Percentiles rank a stretch among this genome's conserved stretches.
These are phyloP conservation scores for Zosterops hypoxanthus DNA, from an alignment of 2,113 vertebrate species.

Conservation along the genomic window DNA sequence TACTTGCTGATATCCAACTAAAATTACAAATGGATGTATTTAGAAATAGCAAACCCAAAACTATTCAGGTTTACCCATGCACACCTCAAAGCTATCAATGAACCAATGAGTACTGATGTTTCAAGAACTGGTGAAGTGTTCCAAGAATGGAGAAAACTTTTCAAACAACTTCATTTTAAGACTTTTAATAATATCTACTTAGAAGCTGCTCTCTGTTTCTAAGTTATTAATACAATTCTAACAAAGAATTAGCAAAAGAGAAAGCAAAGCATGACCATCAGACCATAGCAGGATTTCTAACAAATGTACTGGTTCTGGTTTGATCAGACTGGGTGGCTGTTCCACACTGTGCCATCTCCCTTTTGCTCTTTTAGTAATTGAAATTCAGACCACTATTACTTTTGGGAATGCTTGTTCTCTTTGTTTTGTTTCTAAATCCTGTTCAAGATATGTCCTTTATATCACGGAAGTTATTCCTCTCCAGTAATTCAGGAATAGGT, in stretches of 20 bases:
- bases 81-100: background rate
- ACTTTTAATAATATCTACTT: background rate
- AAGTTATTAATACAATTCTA: background rate
- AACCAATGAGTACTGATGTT: background rate
- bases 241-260: background rate
- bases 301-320: background rate
- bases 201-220: background rate
- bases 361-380: background rate
- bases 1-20: background rate
- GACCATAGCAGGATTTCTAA: background rate
- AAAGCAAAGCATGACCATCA: background rate
- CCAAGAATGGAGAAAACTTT: background rate
- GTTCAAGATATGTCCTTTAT: constrained; percentile 17
- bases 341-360: background rate
- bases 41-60: background rate
- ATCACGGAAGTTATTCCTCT: constrained; percentile 33
- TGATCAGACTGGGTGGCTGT: background rate
- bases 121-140: background rate
- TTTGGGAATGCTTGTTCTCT: background rate
- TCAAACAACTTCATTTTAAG: background rate
- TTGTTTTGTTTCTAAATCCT: background rate
- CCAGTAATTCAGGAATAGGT: constrained; percentile 37
- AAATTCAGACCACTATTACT: background rate
- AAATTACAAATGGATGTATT: background rate
- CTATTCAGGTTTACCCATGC: background rate